Evolutionary conservation across 2,888 invertebrate species (phyloP).

Genomic region (Apamea epomidion): DNA sequence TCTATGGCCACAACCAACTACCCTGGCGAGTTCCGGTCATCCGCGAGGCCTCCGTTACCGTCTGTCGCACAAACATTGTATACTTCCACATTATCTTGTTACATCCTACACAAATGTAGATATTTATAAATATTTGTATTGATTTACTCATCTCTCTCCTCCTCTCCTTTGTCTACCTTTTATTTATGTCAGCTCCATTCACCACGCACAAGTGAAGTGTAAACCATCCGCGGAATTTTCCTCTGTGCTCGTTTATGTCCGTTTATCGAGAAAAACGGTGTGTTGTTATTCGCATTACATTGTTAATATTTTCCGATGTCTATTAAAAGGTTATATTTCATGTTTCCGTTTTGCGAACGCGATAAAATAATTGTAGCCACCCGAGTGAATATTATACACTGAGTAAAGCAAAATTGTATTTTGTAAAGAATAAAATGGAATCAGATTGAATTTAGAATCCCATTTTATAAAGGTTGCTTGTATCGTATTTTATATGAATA

Average conservation of each 20-base stretch:
- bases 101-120: slow-evolving; percentile 4
- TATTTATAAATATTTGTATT: slow-evolving; percentile 47
- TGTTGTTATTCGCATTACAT: slow-evolving; percentile 26
- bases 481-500: slow-evolving; percentile 19
- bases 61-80: slow-evolving; percentile 32
- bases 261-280: slow-evolving; percentile 16
- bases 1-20: slow-evolving; percentile 5
- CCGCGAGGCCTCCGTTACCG: slow-evolving; percentile 40
- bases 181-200: slow-evolving; percentile 54
- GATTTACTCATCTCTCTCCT: slow-evolving; percentile 37
- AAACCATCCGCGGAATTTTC: slow-evolving; percentile 52
- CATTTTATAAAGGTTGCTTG: slow-evolving; percentile 19
- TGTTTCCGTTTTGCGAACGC: slow-evolving; percentile 21
- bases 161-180: slow-evolving; percentile 32
- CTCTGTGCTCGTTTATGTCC: slow-evolving; percentile 25
- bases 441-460: slow-evolving; percentile 13
- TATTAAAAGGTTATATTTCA: slow-evolving; percentile 15
- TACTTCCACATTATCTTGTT: slow-evolving; percentile 14
- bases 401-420: slow-evolving; percentile 28
- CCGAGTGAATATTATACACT: slow-evolving; percentile 25
- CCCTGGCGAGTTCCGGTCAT: slow-evolving; percentile 38
- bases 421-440: slow-evolving; percentile 18
- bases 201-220: slow-evolving; percentile 45
- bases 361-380: slow-evolving; percentile 21
- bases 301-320: slow-evolving; percentile 25